phyloP scores from a whole-genome alignment of 2,797 vertebrate genomes.

The Anguilla obscura region DNA sequence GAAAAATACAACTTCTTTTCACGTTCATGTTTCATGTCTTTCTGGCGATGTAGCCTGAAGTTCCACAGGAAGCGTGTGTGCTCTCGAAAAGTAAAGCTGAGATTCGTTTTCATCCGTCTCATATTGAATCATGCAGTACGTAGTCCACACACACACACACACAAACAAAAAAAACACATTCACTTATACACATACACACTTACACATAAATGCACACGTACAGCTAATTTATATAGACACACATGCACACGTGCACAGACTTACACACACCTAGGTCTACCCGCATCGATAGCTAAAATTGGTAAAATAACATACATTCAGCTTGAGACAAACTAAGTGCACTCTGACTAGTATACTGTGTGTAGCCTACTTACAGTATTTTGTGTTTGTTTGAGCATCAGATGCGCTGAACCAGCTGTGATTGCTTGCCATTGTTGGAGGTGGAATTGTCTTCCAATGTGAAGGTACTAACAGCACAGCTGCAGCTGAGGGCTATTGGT shows the following conservation, averaged over 20 bases:
- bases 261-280: not conserved
- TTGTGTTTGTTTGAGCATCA: not conserved
- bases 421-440: constrained; percentile 3
- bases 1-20: constrained; percentile 68
- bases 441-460: not conserved
- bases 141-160: not conserved
- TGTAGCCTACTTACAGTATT: not conserved
- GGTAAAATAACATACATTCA: constrained; percentile 59
- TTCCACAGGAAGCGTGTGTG: constrained; percentile 51
- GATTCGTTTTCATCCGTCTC: not conserved
- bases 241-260: constrained; percentile 13
- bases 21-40: constrained; percentile 76
- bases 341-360: not conserved
- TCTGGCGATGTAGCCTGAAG: constrained; percentile 77
- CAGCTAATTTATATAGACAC: not conserved
- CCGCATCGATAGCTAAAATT: not conserved
- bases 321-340: not conserved
- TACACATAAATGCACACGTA: not conserved
- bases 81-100: not conserved
- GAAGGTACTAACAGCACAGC: not conserved
- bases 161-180: not conserved
- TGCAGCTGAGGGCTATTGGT: not conserved
- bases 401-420: not conserved
- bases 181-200: not conserved
- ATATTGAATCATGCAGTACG: not conserved